phyloP scores from a whole-genome alignment of 2,888 invertebrate genomes.

The Rhogogaster chlorosoma region DNA sequence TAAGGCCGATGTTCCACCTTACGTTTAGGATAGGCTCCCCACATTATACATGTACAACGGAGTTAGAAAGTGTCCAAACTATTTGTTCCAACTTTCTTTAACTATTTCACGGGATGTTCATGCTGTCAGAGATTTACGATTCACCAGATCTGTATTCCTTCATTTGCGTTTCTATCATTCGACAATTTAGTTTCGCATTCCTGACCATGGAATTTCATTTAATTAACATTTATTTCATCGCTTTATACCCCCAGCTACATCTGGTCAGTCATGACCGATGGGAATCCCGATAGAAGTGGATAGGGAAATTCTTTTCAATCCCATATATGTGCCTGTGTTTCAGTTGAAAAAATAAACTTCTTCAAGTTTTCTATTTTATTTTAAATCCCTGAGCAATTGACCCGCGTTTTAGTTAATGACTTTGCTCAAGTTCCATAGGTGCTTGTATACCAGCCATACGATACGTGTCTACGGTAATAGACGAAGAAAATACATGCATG shows the following conservation, averaged over 20 bases:
- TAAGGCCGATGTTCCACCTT: conserved; percentile 53
- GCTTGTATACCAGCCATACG: too few relatives aligned
- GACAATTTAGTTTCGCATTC: too few relatives aligned
- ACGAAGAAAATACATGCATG: not conserved
- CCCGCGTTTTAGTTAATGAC: conserved; percentile 22
- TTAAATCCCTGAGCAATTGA: not conserved
- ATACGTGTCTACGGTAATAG: conserved; percentile 8
- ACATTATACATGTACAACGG: too few relatives aligned
- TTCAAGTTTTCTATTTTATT: not conserved
- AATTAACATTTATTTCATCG: conserved; percentile 16
- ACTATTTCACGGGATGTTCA: not conserved
- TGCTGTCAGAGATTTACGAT: not conserved
- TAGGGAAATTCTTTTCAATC: not conserved
- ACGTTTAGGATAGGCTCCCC: conserved; percentile 48
- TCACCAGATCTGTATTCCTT: not conserved
- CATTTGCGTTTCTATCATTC: not conserved
- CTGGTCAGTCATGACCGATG: conserved; percentile 21
- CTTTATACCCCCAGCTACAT: conserved; percentile 2
- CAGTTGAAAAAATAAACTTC: not conserved
- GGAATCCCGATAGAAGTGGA: not conserved
- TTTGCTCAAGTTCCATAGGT: not conserved
- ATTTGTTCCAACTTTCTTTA: not conserved
- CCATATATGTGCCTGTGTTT: not conserved
- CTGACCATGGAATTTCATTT: not conserved
- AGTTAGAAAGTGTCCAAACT: not conserved